Evolutionary conservation across 1,140 invertebrate genomes (phyloP), one percentile per base, ranked within the genome.

Genomic region (Leguminivora glycinivorella): DNA sequence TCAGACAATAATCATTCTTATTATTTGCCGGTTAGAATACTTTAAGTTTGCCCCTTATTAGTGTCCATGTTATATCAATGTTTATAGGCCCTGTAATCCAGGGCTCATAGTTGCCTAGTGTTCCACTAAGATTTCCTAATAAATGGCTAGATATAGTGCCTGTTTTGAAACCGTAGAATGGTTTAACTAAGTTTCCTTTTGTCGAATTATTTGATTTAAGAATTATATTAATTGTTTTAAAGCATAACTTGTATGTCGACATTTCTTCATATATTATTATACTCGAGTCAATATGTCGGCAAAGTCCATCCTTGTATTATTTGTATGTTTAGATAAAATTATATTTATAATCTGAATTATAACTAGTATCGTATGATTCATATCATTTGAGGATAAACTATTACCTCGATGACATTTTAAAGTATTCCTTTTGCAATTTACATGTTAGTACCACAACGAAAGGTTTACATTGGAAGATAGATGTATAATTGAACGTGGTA

Each of bases 1-100:
- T 91, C 87, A 91, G 89, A 91, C 89, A 91, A 91, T 91, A 91
- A 91, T 91, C 82, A 88, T 89, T 89, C 74, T 81, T 88, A 83
- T 90, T 76, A 86, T 88, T 90, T 89, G 87, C 89, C 72, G 80
- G 56, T 85, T 83, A 84, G 86, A 82, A 83, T 68, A 75, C 73
- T 72, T 66, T 90, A 80, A 67, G 76, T 88, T 89, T 75, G 82
- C 81, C 83, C 84, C 75, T 84, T 82, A 80, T 79, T 88, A 87
- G 82, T 77, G 47, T 75, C 69, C 40, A 74, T 78, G 77, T 70
- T 72, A 56, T 73, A 63, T 63, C 58, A 63, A 63, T 69, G 71
- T 40, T 72, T 43, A 69, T 77, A 77, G 70, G 22, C 19, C 29
- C 26, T 63, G 26, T 63, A 63, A 29, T 63, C 58, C 34, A 63